Evolutionary conservation across 1,140 invertebrate genomes (phyloP).

Genomic region (Sycophaga agraensis): DNA sequence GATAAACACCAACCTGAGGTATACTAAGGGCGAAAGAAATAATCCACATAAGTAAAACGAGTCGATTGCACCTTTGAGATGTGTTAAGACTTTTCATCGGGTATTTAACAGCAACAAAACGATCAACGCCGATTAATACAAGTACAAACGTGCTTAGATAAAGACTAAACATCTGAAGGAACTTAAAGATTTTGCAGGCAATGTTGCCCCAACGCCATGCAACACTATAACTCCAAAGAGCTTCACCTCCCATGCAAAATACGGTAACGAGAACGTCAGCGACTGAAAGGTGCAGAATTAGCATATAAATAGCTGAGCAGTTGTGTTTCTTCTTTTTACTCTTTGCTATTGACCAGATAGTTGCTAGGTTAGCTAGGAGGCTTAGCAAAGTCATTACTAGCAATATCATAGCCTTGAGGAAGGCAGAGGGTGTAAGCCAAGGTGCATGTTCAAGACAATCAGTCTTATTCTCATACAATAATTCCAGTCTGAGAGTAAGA

Average conservation of each 20-base stretch:
- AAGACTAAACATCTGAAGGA: constrained; percentile 77
- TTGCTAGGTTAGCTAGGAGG: constrained; percentile 72
- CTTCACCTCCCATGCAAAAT: constrained; percentile 78
- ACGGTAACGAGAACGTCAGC: constrained; percentile 78
- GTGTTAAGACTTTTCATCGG: constrained; percentile 76
- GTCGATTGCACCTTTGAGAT: constrained; percentile 63
- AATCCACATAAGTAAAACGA: constrained; percentile 68
- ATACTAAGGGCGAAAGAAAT: constrained; percentile 72
- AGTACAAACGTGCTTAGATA: constrained; percentile 83
- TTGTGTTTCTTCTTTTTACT: constrained; percentile 62
- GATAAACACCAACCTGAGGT: constrained; percentile 71
- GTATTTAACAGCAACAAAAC: constrained; percentile 78
- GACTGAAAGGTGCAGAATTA: constrained; percentile 74
- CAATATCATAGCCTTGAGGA: constrained; percentile 67
- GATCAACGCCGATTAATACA: constrained; percentile 78
- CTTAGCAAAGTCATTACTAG: constrained; percentile 70
- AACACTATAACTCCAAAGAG: constrained; percentile 77
- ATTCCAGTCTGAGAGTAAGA: too few species aligned
- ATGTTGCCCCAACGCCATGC: constrained; percentile 77
- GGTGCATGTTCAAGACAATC: constrained; percentile 68
- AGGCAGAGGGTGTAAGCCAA: constrained; percentile 58
- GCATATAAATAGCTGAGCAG: constrained; percentile 71
- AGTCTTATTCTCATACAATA: too few species aligned
- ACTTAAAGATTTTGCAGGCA: constrained; percentile 80
- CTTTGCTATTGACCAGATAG: constrained; percentile 71